Base-by-base conservation (phyloP, 1,140 invertebrate genomes). In the Hesperophylax magnus region DNA sequence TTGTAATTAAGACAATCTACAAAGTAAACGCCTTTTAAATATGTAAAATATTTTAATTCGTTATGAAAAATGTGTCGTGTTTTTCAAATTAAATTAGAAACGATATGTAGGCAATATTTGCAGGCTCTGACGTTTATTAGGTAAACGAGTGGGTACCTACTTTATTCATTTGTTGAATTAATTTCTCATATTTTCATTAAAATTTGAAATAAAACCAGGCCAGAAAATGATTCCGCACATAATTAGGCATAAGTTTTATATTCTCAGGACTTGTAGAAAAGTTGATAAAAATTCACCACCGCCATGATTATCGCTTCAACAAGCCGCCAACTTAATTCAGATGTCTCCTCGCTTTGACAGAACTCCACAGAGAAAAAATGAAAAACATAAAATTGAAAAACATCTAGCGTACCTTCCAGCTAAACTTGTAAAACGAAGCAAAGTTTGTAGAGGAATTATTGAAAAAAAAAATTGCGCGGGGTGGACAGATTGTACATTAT, bases 231-330 rank as follows among this genome's bases (percentile, higher is more conserved):
- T 47, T 47, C 11, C 9, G 39, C 39, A 14, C 17, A 72, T 72
- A 58, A 76, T 60, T 58, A 31, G 27, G 54, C 18, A 15, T 15
- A 76, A 24, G 72, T 54, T 76, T 76, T 60, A 76, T 58, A 76
- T 76, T 60, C 72, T 20, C 8, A 76, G 60, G 60, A 14, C 31
- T 60, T 15, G 39, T 56, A n/a, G 65, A 80, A 80, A 80, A 80
- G 63, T 82, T 71, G 54, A 72, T 58, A 80, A 79, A 81, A 83
- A 83, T 79, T 79, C 71, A 61, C 67, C 77, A 39, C 63, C 15
- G 74, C 52, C 20, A 60, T 81, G 77, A 83, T 83, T 83, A 83
- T 79, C 79, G 82, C 82, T 83, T 75, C 76, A 83, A 83, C 77
- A 83, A 81, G 47, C 79, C 52, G 52, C 60, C 79, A 83, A 83